A percentile compares a stretch with the other conserved stretches of the same genome.
Conservation (phyloP, 53 echinoderm and acorn worm species). For the Holothuria scabra region DNA sequence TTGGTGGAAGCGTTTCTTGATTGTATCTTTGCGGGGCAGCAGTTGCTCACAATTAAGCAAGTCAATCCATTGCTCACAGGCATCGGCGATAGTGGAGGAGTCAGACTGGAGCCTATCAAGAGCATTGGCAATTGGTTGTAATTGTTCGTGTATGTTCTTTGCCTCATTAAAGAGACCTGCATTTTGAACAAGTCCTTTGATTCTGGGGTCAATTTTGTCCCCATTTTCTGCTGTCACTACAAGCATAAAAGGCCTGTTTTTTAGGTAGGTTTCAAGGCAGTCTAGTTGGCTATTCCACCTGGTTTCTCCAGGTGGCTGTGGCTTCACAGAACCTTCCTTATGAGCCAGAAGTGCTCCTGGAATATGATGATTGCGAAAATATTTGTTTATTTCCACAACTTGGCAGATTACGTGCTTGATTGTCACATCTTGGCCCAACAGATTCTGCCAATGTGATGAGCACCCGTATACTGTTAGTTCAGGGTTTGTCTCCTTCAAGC, state of each 20-base stretch:
- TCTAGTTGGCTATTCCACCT: slow-evolving; percentile 41
- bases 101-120: slow-evolving; percentile 31
- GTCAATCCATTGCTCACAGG: slow-evolving; percentile 48
- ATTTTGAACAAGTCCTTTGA: slow-evolving; percentile 23
- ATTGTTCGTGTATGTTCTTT: slow-evolving; percentile 24
- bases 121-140: slow-evolving; percentile 26
- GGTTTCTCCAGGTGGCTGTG: slow-evolving; percentile 42
- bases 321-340: slow-evolving; percentile 10
- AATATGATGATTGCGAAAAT: slow-evolving; percentile 43
- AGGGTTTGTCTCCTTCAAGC: slow-evolving; percentile 10
- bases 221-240: neutral
- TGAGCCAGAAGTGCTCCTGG: neutral
- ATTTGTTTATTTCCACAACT: slow-evolving; percentile 39
- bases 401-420: neutral
- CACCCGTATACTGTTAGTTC: slow-evolving; percentile 35
- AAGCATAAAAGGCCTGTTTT: neutral
- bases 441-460: slow-evolving; percentile 42
- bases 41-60: slow-evolving; percentile 37
- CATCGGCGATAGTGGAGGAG: slow-evolving; percentile 42
- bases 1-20: slow-evolving; percentile 18
- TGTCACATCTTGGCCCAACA: slow-evolving; percentile 30
- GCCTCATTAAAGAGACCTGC: slow-evolving; percentile 32
- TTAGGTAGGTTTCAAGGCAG: neutral
- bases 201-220: neutral
- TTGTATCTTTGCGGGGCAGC: neutral